Evolutionary conservation across 2,797 vertebrate species (phyloP), one percentile per base, ranked within the genome.

Genomic region (Dipus sagitta): DNA sequence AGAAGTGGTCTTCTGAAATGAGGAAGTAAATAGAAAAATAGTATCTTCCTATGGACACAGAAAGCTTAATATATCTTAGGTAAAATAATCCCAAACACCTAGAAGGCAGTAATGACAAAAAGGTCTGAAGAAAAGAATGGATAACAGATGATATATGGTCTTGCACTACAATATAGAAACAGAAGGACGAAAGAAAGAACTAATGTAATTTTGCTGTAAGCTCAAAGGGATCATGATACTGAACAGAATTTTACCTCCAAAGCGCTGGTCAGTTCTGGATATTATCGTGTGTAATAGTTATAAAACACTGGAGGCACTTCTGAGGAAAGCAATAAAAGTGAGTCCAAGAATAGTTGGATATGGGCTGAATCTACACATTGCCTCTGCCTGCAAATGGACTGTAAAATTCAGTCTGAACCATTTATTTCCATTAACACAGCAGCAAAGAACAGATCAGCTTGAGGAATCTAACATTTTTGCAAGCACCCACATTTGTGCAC

Each of bases 241-340:
- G n/a, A 87, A 80, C 86, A 95, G 84, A 95, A 94, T 91, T 72
- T 93, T 89, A 88, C 92, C 96, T 89, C 64, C 23, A 83, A 95
- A 94, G 83, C 77, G 74, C 76, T 94, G 93, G 93, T 96, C 94
- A 92, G 80, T 90, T 94, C 83, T 84, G 90, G 86, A 79, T 92
- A 95, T 94, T 83, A 87, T 23, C 2, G n/a, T 78, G 42, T 86
- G 34, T 81, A 92, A 93, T 71, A 88, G 88, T 67, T 92, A 78
- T 84, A 95, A 96, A 95, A 93, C 92, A 93, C 77, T 93, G 88
- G 90, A 75, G 93, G 94, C 92, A 67, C 34, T 93, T 96, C 42
- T 28, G 32, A 82, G 70, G 65, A 95, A 96, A 93, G 88, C 92
- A 93, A 93, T 96, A 80, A 94, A 95, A 94, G 78, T 54, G 62